Evolutionary conservation across 2,113 vertebrate genomes (phyloP), one percentile per base, ranked within the genome.

Genomic region (Alexandromys fortis): DNA sequence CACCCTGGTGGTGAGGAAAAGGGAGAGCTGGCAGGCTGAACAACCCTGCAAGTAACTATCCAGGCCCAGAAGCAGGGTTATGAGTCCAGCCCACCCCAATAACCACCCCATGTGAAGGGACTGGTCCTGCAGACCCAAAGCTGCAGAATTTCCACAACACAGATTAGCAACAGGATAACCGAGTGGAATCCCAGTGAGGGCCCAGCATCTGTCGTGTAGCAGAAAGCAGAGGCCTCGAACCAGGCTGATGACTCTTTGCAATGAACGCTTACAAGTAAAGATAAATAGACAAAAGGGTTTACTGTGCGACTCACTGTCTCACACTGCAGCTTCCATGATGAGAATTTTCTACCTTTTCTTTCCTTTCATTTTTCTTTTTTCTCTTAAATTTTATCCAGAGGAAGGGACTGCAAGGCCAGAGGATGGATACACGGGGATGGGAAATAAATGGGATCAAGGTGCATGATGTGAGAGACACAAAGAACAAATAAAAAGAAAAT

Each of bases 301-400:
- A 22, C 19, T 72, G 35, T 0, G 19, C 22, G n/a, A 21, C 70
- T 38, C 19, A n/a, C 16, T n/a, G 17, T n/a, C 7, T n/a, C 35
- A 73, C n/a, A 4, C 70, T 22, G 10, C 19, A 73, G n/a, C 70
- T 38, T 73, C 70, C 70, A 22, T 73, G 35, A n/a, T 0, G 7
- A n/a, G 35, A 19, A 35, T 13, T 14, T 7, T 7, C 17, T 12
- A 2, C 16, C 7, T 7, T 1, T 2, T 8, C 9, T 70, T 14
- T 35, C 6, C 19, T 17, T 35, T 58, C 19, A 58, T 58, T 58
- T 73, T 73, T 73, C n/a, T 38, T 73, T 22, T 73, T n/a, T 38
- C 70, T 21, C 70, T 73, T 73, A 73, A 73, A 73, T 38, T 73
- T 38, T 73, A 73, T 73, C n/a, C 3, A 0, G 70, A 17, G 17